Percentiles rank a stretch among this genome's conserved stretches.
Conservation (phyloP, 2,797 vertebrate genomes). For the Danio kyathit region DNA sequence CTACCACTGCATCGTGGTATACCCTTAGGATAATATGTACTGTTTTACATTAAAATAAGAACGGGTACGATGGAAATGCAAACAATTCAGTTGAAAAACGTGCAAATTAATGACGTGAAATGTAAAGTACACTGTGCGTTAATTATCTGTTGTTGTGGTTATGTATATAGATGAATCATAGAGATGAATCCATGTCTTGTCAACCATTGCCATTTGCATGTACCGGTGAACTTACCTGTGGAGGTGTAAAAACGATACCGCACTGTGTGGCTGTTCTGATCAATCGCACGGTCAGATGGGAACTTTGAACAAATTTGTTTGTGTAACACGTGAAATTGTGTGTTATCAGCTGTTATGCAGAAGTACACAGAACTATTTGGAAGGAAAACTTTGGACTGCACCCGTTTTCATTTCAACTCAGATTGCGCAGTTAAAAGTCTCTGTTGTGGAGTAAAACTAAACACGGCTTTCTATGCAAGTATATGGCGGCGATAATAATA, state of each 20-base stretch:
- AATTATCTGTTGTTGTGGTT: too few species aligned
- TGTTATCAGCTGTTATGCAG: background rate
- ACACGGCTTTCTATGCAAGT: too few species aligned
- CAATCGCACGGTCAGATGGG: too few species aligned
- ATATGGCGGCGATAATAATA: too few species aligned
- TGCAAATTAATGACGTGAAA: background rate
- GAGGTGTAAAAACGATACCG: background rate
- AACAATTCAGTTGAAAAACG: background rate
- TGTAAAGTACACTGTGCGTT: background rate
- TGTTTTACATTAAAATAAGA: too few species aligned
- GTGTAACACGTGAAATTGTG: too few species aligned
- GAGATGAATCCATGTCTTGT: background rate
- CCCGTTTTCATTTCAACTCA: background rate
- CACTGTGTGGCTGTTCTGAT: too few species aligned
- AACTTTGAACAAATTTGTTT: background rate
- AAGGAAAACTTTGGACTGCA: background rate
- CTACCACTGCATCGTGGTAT: too few species aligned
- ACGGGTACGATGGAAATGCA: too few species aligned
- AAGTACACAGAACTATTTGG: too few species aligned
- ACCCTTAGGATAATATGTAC: too few species aligned
- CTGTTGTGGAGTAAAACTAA: background rate
- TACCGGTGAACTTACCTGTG: conserved; percentile 1
- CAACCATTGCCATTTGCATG: background rate
- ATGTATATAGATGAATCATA: too few species aligned
- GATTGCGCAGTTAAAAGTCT: conserved; percentile 22